Base-by-base conservation (phyloP, 2,797 vertebrate species). In the Sardinella longiceps region DNA sequence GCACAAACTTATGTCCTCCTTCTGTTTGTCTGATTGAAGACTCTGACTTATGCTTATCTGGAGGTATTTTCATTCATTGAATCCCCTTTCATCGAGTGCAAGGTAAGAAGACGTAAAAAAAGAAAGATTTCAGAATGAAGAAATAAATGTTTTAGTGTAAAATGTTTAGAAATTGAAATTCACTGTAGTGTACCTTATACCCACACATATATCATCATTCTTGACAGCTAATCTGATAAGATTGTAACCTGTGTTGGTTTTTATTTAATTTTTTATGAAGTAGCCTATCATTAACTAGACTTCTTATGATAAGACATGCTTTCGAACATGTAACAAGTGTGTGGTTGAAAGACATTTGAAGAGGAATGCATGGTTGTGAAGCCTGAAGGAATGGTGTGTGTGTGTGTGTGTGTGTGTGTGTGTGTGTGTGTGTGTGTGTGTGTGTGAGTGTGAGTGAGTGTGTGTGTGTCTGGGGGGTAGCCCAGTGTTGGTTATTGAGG, bases 401-500 rank as follows among this genome's bases (percentile, higher is more conserved):
- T 70, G 63, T 63, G 58, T 63, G n/a, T 63, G 11, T 33, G 25
- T 84, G 66, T 80, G 28, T 70, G 60, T 66, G 23, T 46, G 82
- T 66, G 82, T 80, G 51, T 23, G 66, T 74, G 77, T 39, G 60
- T n/a, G 58, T 23, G 20, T 43, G 33, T 30, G 43, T 51, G 48
- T 18, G 50, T 43, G 39, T 70, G 60, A 30, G 25, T 80, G 51
- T 23, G 66, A 58, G 77, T 39, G 60, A 18, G 58, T 23, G 20
- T 43, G 33, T 30, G 43, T 46, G 50, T 14, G 51, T 37, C 28
- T 60, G 70, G 70, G 39, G 30, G 20, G 20, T 11, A 7, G 20
- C 70, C n/a, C n/a, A 23, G 43, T 58, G 82, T 84, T 80, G 23
- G 66, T 88, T 39, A 80, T 39, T 48, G 43, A 84, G 70, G 82